Evolutionary conservation across 2,797 vertebrate species (phyloP), one percentile per base, ranked within the genome.

Genomic region (Bradypus variegatus): DNA sequence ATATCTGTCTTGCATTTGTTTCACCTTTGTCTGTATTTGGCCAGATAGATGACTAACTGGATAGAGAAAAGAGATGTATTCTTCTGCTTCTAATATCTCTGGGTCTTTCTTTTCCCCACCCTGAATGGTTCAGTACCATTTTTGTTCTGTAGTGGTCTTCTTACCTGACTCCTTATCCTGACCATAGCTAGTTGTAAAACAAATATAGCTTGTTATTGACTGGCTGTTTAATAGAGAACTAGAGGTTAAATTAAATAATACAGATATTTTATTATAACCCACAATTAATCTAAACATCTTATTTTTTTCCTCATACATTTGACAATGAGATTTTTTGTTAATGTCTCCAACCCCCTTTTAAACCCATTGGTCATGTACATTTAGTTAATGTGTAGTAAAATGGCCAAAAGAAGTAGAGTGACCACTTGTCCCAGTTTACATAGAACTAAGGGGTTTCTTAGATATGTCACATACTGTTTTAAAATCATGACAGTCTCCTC

Each of bases 161-260:
- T 72, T 86, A 58, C 9, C 23, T 92, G 72, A 91, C 16, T 62
- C 29, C 36, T 76, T 85, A 2, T 58, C 53, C 45, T 88, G 72
- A 90, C 48, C 50, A 65, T 65, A 92, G 31, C 41, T 73, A 48
- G 86, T 86, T 84, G 27, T 90, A 55, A 94, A 67, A 77, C 53
- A 91, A 83, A 73, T 75, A 73, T 48, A 94, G 27, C n/a, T 65
- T 90, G 18, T n/a, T 91, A 3, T 88, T 94, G 27, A 53, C 82
- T 94, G n/a, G 41, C 72, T 91, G 1, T 45, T 82, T 91, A 72
- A 60, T 85, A 82, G 93, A 90, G 65, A 92, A 82, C 65, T 89
- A 48, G 16, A 79, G 77, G 88, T 69, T 67, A 94, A 76, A 45
- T 87, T 88, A 83, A 82, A 72, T 78, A 58, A 67, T 87, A 50